Evolutionary conservation across 1,140 invertebrate species (phyloP).

Genomic region (Cataglyphis hispanica): DNA sequence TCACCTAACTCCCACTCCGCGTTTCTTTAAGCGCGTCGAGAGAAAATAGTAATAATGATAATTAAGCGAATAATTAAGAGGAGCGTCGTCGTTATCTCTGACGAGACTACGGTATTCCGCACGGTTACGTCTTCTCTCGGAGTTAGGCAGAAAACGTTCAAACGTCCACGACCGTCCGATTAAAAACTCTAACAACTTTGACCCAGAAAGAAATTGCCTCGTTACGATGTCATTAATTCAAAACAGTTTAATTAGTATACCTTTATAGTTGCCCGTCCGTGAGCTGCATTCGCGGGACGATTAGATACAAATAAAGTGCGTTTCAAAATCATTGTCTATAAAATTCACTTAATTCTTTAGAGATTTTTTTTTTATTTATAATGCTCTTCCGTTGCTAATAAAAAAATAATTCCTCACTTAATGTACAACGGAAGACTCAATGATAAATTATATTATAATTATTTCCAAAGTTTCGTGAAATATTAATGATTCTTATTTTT

Average conservation of each 20-base stretch:
- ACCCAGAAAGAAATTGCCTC: slow-evolving; percentile 60
- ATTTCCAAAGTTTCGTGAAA: slow-evolving; percentile 2
- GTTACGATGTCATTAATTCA: slow-evolving; percentile 64
- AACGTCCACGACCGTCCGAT: slow-evolving; percentile 46
- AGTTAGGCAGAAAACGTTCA: slow-evolving; percentile 40
- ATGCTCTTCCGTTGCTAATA: background rate
- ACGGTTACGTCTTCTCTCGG: background rate
- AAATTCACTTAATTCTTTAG: slow-evolving; percentile 58
- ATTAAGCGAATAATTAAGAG: slow-evolving; percentile 27
- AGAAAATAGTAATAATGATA: slow-evolving; percentile 22
- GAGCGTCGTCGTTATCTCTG: slow-evolving; percentile 9
- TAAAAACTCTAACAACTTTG: slow-evolving; percentile 71
- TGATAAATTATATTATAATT: slow-evolving; percentile 32
- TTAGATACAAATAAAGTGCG: slow-evolving; percentile 35
- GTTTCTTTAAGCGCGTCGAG: slow-evolving; percentile 26
- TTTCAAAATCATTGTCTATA: slow-evolving; percentile 41
- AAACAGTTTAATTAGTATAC: slow-evolving; percentile 67
- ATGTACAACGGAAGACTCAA: background rate
- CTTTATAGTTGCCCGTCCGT: slow-evolving; percentile 29
- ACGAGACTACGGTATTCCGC: slow-evolving; percentile 5
- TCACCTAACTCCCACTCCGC: background rate
- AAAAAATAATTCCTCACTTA: slow-evolving; percentile 17
- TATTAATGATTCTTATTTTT: slow-evolving; percentile 19
- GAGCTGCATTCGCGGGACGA: slow-evolving; percentile 38
- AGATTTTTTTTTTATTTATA: slow-evolving; percentile 17